Base-by-base conservation (phyloP, 2,888 invertebrate species). In the Philereme vetulata region DNA sequence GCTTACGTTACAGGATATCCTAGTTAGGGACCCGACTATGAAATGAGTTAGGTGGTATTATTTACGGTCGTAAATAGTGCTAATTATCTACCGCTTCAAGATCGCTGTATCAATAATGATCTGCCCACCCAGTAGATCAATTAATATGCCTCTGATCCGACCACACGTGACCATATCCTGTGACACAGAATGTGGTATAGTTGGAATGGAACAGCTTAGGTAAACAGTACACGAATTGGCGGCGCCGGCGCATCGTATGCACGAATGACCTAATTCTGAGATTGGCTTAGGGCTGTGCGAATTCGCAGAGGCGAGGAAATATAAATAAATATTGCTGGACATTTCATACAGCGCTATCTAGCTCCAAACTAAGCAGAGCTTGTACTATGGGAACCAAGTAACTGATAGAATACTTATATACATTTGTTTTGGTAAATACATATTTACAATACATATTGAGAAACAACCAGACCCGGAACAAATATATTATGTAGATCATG, bases 231-330 rank as follows among this genome's bases (percentile, higher is more conserved):
- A 82, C 80, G 85, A 84, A 80, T 71, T 75, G 65, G 64, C 82
- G 83, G 84, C 87, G 87, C 86, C 86, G 81, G 84, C 88, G 85
- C 82, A 77, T 68, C 71, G 72, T 65, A 73, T 70, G 75, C 74
- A 74, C 71, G 74, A 68, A 56, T 82, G 86, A 86, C 85, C 86
- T 75, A 85, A 81, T 84, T 86, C 76, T 33, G 47, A 34, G n/a
- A n/a, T 10, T 65, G 64, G 51, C 64, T 21, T 21, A 69, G 69
- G 67, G 67, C 36, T 69, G 67, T 51, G 57, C 38, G 21, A 57
- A 57, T 63, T 56, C n/a, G 51, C 55, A 3, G 51, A 36, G 48
- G 7, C 49, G 38, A 38, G 5, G 38, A 5, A 38, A 38, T 36
- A 36, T 35, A 35, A 47, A 6, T 11, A 35, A 46, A 8, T 11